A percentile compares a stretch with the other conserved stretches of the same genome.
Conservation (phyloP, 2,888 invertebrate genomes). For the Lysandra bellargus region DNA sequence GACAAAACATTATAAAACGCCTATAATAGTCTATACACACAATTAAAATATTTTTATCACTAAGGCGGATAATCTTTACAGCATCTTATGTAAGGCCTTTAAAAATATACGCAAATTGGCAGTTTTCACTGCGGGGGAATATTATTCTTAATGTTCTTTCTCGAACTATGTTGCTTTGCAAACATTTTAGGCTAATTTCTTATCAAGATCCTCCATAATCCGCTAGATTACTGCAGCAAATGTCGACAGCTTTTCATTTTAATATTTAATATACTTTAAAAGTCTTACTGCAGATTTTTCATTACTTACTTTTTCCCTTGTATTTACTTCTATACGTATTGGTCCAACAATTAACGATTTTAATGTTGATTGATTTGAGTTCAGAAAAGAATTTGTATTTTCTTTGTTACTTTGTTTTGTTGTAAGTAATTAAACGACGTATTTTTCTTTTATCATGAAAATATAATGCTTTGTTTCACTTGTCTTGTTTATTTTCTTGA, state of each 20-base stretch:
- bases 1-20: too few relatives aligned
- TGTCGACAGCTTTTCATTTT: conserved; percentile 2
- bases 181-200: conserved; percentile 5
- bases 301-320: not conserved
- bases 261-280: not conserved
- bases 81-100: not conserved
- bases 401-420: not conserved
- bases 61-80: not conserved
- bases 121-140: not conserved
- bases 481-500: not conserved
- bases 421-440: not conserved
- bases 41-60: not conserved
- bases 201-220: conserved; percentile 16
- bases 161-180: not conserved
- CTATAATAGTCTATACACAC: too few relatives aligned
- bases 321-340: not conserved
- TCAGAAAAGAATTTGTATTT: not conserved
- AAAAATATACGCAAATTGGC: not conserved
- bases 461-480: not conserved
- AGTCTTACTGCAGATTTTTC: not conserved
- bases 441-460: not conserved
- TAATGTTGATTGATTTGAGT: not conserved
- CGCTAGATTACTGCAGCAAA: conserved; percentile 6
- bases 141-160: not conserved
- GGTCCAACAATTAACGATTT: not conserved